Base-by-base conservation (phyloP, 2,797 vertebrate species). In the Parauchenoglanis punctatus region DNA sequence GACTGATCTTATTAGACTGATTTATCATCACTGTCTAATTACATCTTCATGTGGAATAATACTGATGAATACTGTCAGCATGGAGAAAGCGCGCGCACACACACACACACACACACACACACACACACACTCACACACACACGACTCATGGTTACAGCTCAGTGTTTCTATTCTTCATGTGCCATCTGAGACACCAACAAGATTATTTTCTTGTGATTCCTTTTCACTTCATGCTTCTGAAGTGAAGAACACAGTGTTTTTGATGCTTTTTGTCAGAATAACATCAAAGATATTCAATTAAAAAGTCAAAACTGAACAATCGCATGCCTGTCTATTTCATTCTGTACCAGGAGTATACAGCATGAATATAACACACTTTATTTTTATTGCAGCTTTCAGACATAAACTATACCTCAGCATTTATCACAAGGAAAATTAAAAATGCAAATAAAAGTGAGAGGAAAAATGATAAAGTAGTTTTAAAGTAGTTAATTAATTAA, bases 51-150 rank as follows among this genome's bases (percentile, higher is more conserved):
- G 73, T 18, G 73, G 73, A 76, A 76, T 25, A 76, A 28, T 76
- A 76, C 49, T 76, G 73, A 76, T 76, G 46, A 76, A 76, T 52
- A 28, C n/a, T 76, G 73, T 76, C 73, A 76, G 73, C 73, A 54
- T 54, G 46, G 2, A 52, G 25, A 76, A 73, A 73, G 68, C 35
- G 44, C 1, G 40, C 7, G 23, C 68, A 72, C 68, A 72, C 70
- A 72, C 70, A 46, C 72, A 49, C 23, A 75, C 72, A 49, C 23
- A 75, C 11, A 46, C 70, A 46, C 35, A 70, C 68, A 20, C 15
- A 67, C 65, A 15, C n/a, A 17, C 28, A 12, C 65, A 68, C 67
- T 18, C 15, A 68, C 59, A 25, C 6, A 61, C 59, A 67, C 40
- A 46, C 0, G 40, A 40, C 70, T 73, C 46, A 73, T 73, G 40